Conservation (phyloP, 1,140 invertebrate species). For the Procambarus virginalis region DNA sequence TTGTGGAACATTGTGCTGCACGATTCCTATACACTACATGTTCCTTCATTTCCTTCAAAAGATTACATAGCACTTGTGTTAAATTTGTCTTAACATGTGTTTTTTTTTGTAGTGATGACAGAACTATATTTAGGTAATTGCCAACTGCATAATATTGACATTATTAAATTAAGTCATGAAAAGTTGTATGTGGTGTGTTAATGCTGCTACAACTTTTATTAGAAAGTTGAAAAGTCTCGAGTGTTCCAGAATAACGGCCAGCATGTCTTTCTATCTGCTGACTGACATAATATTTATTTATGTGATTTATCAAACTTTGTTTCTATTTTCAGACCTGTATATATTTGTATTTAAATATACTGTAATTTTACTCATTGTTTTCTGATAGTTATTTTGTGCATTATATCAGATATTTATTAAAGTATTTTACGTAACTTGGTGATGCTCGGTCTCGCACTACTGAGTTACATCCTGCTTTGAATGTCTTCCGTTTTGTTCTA, state of each 20-base stretch:
- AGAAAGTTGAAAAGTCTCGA: neutral
- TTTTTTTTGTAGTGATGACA: too few relatives aligned
- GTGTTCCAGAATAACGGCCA: neutral
- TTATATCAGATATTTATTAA: slow-evolving; percentile 10
- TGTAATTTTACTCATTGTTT: neutral
- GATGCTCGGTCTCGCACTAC: neutral
- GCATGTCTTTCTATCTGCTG: neutral
- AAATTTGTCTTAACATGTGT: too few relatives aligned
- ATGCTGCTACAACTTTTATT: neutral
- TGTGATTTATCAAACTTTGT: neutral
- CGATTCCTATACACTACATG: too few relatives aligned
- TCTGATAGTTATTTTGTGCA: neutral
- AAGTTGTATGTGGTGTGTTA: neutral
- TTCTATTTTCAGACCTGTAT: neutral
- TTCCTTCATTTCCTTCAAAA: too few relatives aligned
- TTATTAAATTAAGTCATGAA: neutral
- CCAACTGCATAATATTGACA: too few relatives aligned
- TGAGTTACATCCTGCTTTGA: neutral
- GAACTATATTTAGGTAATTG: too few relatives aligned
- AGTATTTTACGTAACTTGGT: neutral
- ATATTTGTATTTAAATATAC: neutral
- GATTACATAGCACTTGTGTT: too few relatives aligned
- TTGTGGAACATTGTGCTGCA: too few relatives aligned
- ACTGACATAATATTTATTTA: slow-evolving; percentile 7
- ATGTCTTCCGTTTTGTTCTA: neutral